Conservation (phyloP, 1,140 invertebrate genomes). For the Sogatella furcifera region DNA sequence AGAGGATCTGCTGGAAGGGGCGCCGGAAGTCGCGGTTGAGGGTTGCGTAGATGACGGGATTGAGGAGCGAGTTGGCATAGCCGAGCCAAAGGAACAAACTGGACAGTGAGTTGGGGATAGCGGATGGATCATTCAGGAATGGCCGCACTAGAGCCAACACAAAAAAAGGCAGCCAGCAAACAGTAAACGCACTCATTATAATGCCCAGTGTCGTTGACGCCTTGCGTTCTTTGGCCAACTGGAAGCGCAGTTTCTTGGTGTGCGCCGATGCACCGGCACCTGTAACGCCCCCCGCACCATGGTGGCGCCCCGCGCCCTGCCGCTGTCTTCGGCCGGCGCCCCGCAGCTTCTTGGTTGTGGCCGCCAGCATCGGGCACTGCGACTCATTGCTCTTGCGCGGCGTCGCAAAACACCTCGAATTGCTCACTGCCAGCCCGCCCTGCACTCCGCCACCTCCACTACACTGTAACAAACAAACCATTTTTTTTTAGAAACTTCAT, state of each 20-base stretch:
- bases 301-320: conserved; percentile 25
- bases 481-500: too few species aligned
- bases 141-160: conserved; percentile 77
- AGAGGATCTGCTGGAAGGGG: conserved; percentile 84
- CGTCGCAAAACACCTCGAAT: conserved; percentile 44
- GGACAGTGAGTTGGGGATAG: conserved; percentile 46
- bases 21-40: conserved; percentile 85
- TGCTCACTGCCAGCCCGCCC: conserved; percentile 28
- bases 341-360: conserved; percentile 29
- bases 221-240: conserved; percentile 80
- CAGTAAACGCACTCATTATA: conserved; percentile 91
- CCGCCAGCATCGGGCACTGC: conserved; percentile 56
- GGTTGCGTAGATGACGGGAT: conserved; percentile 89
- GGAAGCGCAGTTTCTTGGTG: conserved; percentile 64
- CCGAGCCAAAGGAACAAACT: conserved; percentile 77
- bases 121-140: conserved; percentile 52
- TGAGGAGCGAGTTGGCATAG: conserved; percentile 85
- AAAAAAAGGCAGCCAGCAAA: conserved; percentile 97
- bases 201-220: conserved; percentile 94
- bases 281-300: conserved; percentile 13
- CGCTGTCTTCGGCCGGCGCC: conserved; percentile 28
- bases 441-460: conserved; percentile 42
- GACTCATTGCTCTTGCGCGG: conserved; percentile 58
- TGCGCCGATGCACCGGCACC: conserved; percentile 17
- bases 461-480: conserved; percentile 47